Percentiles rank a stretch among this genome's conserved stretches.
Conservation (phyloP, 1,140 invertebrate genomes). For the Drosophila sp. region DNA sequence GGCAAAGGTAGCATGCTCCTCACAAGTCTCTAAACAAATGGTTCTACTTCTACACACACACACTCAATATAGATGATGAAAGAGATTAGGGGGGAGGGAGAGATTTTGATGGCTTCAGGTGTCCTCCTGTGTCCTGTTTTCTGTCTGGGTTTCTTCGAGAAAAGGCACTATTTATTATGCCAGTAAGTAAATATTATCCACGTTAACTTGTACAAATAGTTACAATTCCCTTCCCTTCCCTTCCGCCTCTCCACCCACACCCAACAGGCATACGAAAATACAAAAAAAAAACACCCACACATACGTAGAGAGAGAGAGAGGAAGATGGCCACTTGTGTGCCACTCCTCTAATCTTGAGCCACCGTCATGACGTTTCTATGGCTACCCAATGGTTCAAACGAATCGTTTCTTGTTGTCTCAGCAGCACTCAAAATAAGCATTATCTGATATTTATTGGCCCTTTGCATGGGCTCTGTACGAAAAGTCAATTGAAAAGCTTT, state of each 20-base stretch:
- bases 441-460: slow-evolving; percentile 13
- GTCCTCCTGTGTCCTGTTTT: slow-evolving; percentile 23
- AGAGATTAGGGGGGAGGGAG: not conserved
- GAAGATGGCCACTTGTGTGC: not conserved
- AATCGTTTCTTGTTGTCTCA: slow-evolving; percentile 4
- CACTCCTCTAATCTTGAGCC: not conserved
- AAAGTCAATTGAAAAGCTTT: slow-evolving; percentile 7
- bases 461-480: not conserved
- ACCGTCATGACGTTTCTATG: slow-evolving; percentile 1
- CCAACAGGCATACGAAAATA: not conserved
- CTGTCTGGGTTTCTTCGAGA: slow-evolving; percentile 37
- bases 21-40: slow-evolving; percentile 17
- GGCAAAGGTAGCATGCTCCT: slow-evolving; percentile 19
- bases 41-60: slow-evolving; percentile 17
- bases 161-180: slow-evolving; percentile 74
- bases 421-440: slow-evolving; percentile 9
- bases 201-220: slow-evolving; percentile 75
- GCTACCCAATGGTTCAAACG: slow-evolving; percentile 9
- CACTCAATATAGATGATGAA: not conserved
- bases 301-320: not conserved
- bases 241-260: not conserved
- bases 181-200: slow-evolving; percentile 79
- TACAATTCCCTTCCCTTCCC: slow-evolving; percentile 4
- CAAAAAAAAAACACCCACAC: slow-evolving; percentile 4
- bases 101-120: slow-evolving; percentile 52